Conservation (phyloP, 1,140 invertebrate species). For the Rhynchophorus ferrugineus region DNA sequence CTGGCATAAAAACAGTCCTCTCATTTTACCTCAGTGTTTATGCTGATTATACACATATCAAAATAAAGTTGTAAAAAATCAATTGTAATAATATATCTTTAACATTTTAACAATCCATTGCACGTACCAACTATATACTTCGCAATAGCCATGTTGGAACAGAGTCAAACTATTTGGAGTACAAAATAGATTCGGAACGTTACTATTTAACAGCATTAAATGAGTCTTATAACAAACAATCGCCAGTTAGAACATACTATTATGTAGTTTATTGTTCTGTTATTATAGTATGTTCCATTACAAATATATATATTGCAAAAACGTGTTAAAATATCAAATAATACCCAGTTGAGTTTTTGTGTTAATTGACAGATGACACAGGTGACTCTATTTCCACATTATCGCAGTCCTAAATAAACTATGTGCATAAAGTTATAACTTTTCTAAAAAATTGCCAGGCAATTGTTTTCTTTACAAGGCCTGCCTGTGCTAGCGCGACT, state of each 20-base stretch:
- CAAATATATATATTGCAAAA: not conserved
- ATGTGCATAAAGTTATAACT: constrained; percentile 38
- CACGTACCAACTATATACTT: constrained; percentile 35
- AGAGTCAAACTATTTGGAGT: constrained; percentile 35
- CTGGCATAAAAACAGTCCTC: constrained; percentile 6
- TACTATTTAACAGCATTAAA: no score
- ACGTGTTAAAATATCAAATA: not conserved
- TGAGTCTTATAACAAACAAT: no score
- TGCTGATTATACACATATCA: constrained; percentile 16
- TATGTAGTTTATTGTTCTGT: no score
- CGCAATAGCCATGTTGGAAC: constrained; percentile 37
- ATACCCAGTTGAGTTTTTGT: not conserved
- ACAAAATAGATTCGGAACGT: no score
- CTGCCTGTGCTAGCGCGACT: constrained; percentile 24
- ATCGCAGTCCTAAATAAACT: constrained; percentile 40
- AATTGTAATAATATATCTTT: constrained; percentile 29
- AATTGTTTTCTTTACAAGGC: constrained; percentile 14
- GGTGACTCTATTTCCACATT: constrained; percentile 32
- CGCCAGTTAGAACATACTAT: no score
- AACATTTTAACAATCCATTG: constrained; percentile 35
- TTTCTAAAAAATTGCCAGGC: constrained; percentile 31
- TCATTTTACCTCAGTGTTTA: constrained; percentile 4
- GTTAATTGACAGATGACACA: constrained; percentile 32
- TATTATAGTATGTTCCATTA: no score
- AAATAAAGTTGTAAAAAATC: constrained; percentile 25